A percentile compares a stretch with the other conserved stretches of the same genome.
phyloP scores from a whole-genome alignment of 2,797 vertebrate species.

The Hybognathus amarus region DNA sequence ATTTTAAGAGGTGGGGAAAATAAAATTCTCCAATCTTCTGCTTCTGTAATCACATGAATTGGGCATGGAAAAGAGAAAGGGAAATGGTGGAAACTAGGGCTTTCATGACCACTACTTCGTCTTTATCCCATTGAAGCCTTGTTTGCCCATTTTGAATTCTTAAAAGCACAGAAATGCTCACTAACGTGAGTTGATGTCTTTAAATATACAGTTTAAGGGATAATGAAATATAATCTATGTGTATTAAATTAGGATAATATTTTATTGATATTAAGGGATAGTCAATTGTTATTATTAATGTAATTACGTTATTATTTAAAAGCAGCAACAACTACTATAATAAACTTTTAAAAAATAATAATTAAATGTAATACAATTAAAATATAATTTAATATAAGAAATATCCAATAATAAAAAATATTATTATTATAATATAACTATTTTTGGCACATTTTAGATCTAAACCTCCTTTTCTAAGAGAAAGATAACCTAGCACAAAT shows the following conservation, averaged over 20 bases:
- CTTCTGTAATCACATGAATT: constrained; percentile 54
- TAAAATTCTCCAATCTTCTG: constrained; percentile 65
- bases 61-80: constrained; percentile 27
- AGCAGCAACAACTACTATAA: neutral
- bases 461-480: neutral
- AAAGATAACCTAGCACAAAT: constrained; percentile 49
- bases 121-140: constrained; percentile 65
- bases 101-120: constrained; percentile 79
- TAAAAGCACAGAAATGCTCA: constrained; percentile 39
- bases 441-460: constrained; percentile 18
- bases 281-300: neutral
- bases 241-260: neutral
- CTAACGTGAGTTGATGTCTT: neutral
- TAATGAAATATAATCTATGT: neutral
- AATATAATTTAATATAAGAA: neutral
- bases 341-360: neutral
- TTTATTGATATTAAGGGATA: neutral
- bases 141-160: constrained; percentile 5
- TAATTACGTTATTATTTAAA: too few relatives aligned
- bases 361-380: neutral
- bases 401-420: neutral
- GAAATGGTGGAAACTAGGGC: constrained; percentile 68
- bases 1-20: constrained; percentile 49
- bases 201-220: neutral
- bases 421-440: neutral